Conservation (phyloP, 2,888 invertebrate genomes). For the Miltochrista miniata region DNA sequence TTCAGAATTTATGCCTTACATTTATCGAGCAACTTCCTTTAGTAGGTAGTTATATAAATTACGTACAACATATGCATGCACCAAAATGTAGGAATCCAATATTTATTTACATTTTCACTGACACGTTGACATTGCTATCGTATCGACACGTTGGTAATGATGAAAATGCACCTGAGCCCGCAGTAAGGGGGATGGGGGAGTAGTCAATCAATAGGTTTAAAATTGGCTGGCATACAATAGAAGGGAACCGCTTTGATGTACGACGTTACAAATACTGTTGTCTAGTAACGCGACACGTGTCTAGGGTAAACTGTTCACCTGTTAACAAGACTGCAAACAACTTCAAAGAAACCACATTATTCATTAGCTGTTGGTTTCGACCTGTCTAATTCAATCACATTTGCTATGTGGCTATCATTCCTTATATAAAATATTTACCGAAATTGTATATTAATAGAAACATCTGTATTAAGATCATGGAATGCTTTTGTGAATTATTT, state of each 20-base stretch:
- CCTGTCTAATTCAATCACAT: constrained; percentile 15
- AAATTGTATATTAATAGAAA: too few relatives aligned
- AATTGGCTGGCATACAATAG: constrained; percentile 50
- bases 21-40: too few relatives aligned
- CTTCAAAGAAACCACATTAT: constrained; percentile 26
- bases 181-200: constrained; percentile 40
- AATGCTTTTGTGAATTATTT: too few relatives aligned
- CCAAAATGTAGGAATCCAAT: neutral
- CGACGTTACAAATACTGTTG: constrained; percentile 36
- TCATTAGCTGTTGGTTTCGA: constrained; percentile 21
- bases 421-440: neutral
- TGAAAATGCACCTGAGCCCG: constrained; percentile 57
- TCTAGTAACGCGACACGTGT: constrained; percentile 45
- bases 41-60: too few relatives aligned
- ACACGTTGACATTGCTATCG: constrained; percentile 28
- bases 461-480: too few relatives aligned
- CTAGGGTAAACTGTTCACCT: constrained; percentile 46
- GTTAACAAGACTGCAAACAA: constrained; percentile 41
- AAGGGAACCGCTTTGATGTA: constrained; percentile 41
- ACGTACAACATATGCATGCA: neutral
- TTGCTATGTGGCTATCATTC: constrained; percentile 2
- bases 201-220: constrained; percentile 68
- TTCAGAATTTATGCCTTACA: constrained; percentile 7
- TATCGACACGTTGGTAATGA: constrained; percentile 32
- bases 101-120: neutral